Evolutionary conservation across 2,888 invertebrate genomes (phyloP), one percentile per base, ranked within the genome.

Genomic region (Carterocephalus palaemon): DNA sequence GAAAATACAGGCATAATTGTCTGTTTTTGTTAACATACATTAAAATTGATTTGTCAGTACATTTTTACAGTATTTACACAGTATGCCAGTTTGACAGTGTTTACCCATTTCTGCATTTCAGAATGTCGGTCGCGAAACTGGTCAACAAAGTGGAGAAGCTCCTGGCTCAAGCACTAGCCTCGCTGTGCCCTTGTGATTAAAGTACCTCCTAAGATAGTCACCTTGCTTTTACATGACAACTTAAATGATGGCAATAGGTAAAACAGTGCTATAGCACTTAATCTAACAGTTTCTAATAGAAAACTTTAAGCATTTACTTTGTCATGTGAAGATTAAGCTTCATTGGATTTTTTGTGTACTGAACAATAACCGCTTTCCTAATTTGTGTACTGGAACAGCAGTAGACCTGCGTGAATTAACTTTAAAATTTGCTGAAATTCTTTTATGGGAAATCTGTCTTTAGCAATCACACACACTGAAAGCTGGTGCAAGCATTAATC

Each of bases 111-210:
- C 17, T 46, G n/a, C 2, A 39, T 57, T 60, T 43, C 74, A 88
- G 88, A 87, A 86, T 71, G 64, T 76, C 46, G 83, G 84, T 6
- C 82, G 89, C 32, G 90, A 89, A 61, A 82, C 88, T 47, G 89
- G 89, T 6, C 88, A 88, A 24, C 90, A 90, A 56, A 82, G 89
- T 47, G 90, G 90, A 28, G 90, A 90, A 62, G 89, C 90, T n/a
- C 88, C 90, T 1, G 90, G 90, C 29, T 90, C 90, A 48, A 88
- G 87, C 66, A 87, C 86, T 49, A 85, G 80, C 61, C 70, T 85
- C 49, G 69, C 77, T 31, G 82, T 84, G 59, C 81, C 82, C 61
- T 79, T 85, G 85, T 85, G 83, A 84, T 84, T 70, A 38, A 78
- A 68, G 58, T 69, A 66, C 70, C 62, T 69, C 59, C 54, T 66